phyloP scores from a whole-genome alignment of 2,113 vertebrate species.

The Glaucomys volans region DNA sequence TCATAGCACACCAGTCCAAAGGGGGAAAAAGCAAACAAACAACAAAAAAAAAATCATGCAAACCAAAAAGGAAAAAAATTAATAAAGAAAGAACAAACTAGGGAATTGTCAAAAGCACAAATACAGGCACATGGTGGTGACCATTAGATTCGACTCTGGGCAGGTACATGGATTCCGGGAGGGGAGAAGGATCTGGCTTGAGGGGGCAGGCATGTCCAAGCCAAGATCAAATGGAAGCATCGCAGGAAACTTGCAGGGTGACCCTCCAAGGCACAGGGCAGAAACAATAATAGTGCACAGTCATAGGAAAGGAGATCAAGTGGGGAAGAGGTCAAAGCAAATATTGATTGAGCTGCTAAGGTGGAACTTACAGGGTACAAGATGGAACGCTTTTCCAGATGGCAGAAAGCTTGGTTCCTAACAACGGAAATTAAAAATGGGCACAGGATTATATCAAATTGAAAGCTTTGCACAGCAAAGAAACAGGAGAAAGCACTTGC shows the following conservation, averaged over 20 bases:
- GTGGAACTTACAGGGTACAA: not conserved
- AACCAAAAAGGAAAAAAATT: too few relatives aligned
- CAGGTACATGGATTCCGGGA: not conserved
- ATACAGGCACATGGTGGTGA: too few relatives aligned
- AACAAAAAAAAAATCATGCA: too few relatives aligned
- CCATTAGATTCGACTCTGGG: not conserved
- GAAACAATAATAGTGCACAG: too few relatives aligned
- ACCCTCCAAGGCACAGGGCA: not conserved
- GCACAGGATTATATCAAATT: too few relatives aligned
- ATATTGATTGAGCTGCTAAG: not conserved
- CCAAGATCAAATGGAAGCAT: too few relatives aligned
- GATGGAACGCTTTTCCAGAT: not conserved
- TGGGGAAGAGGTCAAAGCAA: not conserved
- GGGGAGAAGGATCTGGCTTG: not conserved
- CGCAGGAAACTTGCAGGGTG: rapidly evolving
- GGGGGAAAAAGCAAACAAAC: too few relatives aligned
- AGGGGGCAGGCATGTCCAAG: too few relatives aligned
- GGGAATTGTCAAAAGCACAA: not conserved
- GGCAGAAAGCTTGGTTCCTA: not conserved
- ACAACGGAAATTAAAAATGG: not conserved
- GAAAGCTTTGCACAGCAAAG: not conserved
- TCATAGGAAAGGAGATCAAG: not conserved
- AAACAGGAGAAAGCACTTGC: not conserved
- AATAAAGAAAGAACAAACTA: too few relatives aligned
- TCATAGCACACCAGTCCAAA: too few relatives aligned